A percentile compares a stretch with the other conserved stretches of the same genome.
Conservation (phyloP, 1,140 invertebrate species). For the Solen grandis region DNA sequence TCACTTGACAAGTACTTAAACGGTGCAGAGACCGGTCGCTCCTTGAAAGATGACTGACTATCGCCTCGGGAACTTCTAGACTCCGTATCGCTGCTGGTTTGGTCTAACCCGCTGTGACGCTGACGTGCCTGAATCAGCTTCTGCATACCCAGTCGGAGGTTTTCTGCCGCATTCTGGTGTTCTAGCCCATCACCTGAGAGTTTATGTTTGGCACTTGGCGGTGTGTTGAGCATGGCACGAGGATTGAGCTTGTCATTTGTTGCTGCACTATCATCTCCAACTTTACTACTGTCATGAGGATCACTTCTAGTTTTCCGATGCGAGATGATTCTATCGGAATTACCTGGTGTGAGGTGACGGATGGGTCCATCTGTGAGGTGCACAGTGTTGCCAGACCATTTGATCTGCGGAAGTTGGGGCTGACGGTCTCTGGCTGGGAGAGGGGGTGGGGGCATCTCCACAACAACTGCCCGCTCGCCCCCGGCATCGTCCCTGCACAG, state of each 20-base stretch:
- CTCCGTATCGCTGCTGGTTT: slow-evolving; percentile 71
- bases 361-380: slow-evolving; percentile 47
- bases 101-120: slow-evolving; percentile 54
- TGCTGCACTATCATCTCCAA: slow-evolving; percentile 64
- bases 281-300: slow-evolving; percentile 18
- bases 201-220: slow-evolving; percentile 23
- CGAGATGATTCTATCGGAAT: background rate
- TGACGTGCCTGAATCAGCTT: slow-evolving; percentile 77
- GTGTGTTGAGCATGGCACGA: slow-evolving; percentile 69
- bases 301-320: background rate
- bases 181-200: slow-evolving; percentile 58
- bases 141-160: slow-evolving; percentile 75
- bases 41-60: slow-evolving; percentile 29
- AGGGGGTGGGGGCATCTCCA: slow-evolving; percentile 84
- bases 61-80: slow-evolving; percentile 61
- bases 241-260: slow-evolving; percentile 65
- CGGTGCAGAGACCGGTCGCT: slow-evolving; percentile 69
- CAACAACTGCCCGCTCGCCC: slow-evolving; percentile 86
- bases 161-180: slow-evolving; percentile 68
- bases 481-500: slow-evolving; percentile 89
- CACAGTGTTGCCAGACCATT: slow-evolving; percentile 55
- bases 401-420: slow-evolving; percentile 43
- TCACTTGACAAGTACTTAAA: slow-evolving; percentile 54
- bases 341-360: slow-evolving; percentile 53
- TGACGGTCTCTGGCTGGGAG: slow-evolving; percentile 7